Percentiles rank a stretch among this genome's conserved stretches.
Evolutionary conservation across 2,888 invertebrate genomes (phyloP).

Genomic region (Xanthorhoe designata): DNA sequence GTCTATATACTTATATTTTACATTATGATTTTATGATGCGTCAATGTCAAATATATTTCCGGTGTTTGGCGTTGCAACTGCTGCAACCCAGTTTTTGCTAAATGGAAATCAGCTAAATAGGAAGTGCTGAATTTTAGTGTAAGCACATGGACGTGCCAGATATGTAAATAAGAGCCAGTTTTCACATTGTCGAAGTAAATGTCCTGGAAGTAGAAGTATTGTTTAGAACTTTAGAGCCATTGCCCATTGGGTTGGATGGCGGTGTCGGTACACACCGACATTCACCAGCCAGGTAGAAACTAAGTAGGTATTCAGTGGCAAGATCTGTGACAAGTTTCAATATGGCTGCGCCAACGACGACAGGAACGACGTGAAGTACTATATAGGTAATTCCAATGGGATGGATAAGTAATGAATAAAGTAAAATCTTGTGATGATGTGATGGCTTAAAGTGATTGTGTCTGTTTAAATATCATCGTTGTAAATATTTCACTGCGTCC

Average conservation of each 20-base stretch:
- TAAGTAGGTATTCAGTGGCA: constrained; percentile 9
- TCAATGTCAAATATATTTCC: not conserved
- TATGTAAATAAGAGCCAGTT: not conserved
- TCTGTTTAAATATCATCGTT: not conserved
- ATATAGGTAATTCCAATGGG: constrained; percentile 17
- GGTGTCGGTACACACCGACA: not conserved
- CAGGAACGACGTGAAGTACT: constrained; percentile 17
- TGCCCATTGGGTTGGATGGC: not conserved
- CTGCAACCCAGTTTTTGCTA: not conserved
- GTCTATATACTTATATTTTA: not conserved
- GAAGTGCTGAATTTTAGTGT: not conserved
- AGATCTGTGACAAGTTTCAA: constrained; percentile 60
- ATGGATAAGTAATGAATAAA: constrained; percentile 16
- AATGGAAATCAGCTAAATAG: not conserved
- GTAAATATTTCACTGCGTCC: not conserved
- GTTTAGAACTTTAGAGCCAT: no score
- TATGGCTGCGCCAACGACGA: constrained; percentile 51
- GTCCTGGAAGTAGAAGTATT: not conserved
- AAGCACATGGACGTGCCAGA: not conserved
- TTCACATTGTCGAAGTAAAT: not conserved
- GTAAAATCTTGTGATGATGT: not conserved
- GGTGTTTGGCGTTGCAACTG: not conserved
- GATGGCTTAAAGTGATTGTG: not conserved
- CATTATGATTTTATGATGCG: not conserved
- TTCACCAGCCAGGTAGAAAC: constrained; percentile 44